Evolutionary conservation across 1,140 invertebrate genomes (phyloP).

Genomic region (Metaphire vulgaris): DNA sequence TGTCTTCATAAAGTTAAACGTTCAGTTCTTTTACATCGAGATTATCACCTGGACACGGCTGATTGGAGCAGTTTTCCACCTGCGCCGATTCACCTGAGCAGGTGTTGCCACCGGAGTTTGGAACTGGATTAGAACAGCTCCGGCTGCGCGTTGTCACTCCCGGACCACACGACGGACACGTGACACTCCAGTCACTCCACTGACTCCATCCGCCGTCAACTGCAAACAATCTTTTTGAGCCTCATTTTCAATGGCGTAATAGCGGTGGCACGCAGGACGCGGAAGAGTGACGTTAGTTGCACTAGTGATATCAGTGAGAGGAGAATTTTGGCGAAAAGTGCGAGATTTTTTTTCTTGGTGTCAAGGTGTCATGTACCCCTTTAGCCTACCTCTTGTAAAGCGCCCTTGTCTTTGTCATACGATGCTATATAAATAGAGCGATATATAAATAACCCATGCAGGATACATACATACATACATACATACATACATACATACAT

Average conservation of each 20-base stretch:
- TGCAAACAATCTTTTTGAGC: constrained; percentile 33
- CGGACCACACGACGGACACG: constrained; percentile 46
- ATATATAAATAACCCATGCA: no score
- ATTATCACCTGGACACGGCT: constrained; percentile 47
- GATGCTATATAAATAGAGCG: no score
- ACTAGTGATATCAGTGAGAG: neutral
- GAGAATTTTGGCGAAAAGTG: neutral
- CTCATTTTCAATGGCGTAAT: no score
- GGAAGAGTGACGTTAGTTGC: neutral
- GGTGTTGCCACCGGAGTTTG: constrained; percentile 38
- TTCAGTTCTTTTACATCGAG: no score
- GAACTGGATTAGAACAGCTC: constrained; percentile 43
- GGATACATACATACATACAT: no score
- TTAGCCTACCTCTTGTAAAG: neutral
- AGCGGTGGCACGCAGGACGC: neutral
- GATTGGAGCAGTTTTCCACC: constrained; percentile 36
- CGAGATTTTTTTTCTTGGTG: neutral
- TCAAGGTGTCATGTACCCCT: neutral
- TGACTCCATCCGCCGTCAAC: constrained; percentile 56
- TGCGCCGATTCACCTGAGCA: constrained; percentile 40
- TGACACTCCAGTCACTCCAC: constrained; percentile 55
- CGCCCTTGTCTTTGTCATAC: constrained; percentile 14
- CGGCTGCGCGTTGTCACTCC: constrained; percentile 41
- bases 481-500: no score
- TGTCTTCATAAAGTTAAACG: no score